Evolutionary conservation across 1,140 invertebrate species (phyloP), one percentile per base, ranked within the genome.

Genomic region (Anagrus nilaparvatae): DNA sequence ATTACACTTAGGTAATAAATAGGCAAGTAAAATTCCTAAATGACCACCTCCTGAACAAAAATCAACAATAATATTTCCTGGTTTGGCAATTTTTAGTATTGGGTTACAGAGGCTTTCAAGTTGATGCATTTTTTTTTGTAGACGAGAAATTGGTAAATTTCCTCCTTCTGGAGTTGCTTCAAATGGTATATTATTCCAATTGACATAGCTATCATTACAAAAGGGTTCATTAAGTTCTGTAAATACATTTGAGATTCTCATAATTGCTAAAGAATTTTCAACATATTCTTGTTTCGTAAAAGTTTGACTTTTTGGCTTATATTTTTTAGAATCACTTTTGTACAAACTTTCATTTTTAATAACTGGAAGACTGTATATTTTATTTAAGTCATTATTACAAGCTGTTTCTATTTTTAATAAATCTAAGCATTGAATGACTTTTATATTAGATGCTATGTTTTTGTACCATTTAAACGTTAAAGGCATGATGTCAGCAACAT

Each of bases 21-120:
- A 71, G 1, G 90, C 91, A 25, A 95, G 56, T 4, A 93, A 54
- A 48, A 97, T 84, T 4, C 90, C 92, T 43, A 97, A 68, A 68
- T 96, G 91, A 3, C 92, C 92, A 50, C 87, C 84, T 3, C 92
- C 93, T 53, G 85, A 87, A 65, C 93, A 97, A 65, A 96, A 97
- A 61, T 97, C 93, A 3, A 96, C 87, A 49, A 97, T 89, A 12
- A 74, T 53, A 20, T 65, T 47, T 2, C 53, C 58, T 0, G 53
- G 51, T 40, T 70, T 69, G 0, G 77, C 81, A 31, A 92, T 61
- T 32, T 77, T 75, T 2, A 84, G 56, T 0, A 89, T 81, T 16
- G 87, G 81, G 55, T 80, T 78, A n/a, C 78, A 79, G 46, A 97
- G 67, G 59, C 88, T 95, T 63, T 92, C 82, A 18, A 97, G 58